Evolutionary conservation across 2,113 vertebrate genomes (phyloP), one percentile per base, ranked within the genome.

Genomic region (Corythaixoides concolor): DNA sequence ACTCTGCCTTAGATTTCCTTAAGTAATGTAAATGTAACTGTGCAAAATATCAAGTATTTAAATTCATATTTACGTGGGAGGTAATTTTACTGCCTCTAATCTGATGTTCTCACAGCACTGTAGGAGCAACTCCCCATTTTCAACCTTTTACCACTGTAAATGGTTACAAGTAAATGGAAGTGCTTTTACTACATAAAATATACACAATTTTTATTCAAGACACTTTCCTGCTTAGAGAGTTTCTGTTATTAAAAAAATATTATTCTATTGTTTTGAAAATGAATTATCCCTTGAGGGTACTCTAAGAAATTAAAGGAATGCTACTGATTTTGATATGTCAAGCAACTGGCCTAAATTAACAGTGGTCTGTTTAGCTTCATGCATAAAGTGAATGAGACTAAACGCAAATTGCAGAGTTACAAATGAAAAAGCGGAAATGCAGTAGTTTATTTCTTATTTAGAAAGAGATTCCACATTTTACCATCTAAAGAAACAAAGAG

Each of bases 231-330:
- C 86, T 89, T 33, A 76, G 80, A 93, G 62, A 95, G 70, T 89
- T 96, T 96, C 77, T 95, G 72, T 94, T 92, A 96, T 95, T 92
- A 95, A 96, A 97, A 92, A 97, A 93, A 60, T 85, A 96, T 94
- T 97, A 96, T 97, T 87, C 91, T 95, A 95, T 94, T 96, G 96
- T 97, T 96, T 95, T 91, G 90, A 97, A 95, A 97, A 96, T 95
- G 0, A 96, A 95, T 93, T 95, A 92, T 91, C 94, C 95, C 96
- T 95, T 53, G 58, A 95, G 97, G 96, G 80, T 76, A 79, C 30
- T 95, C 87, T 47, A 89, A 73, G 84, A 96, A 95, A 89, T 91
- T 95, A 96, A 95, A 95, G 74, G 81, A 94, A 97, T 73, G 84
- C 69, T 82, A 64, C 86, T 95, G 88, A 95, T 94, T 95, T 95